Conservation (phyloP, 2,888 invertebrate species). For the Lacanobia oleracea region DNA sequence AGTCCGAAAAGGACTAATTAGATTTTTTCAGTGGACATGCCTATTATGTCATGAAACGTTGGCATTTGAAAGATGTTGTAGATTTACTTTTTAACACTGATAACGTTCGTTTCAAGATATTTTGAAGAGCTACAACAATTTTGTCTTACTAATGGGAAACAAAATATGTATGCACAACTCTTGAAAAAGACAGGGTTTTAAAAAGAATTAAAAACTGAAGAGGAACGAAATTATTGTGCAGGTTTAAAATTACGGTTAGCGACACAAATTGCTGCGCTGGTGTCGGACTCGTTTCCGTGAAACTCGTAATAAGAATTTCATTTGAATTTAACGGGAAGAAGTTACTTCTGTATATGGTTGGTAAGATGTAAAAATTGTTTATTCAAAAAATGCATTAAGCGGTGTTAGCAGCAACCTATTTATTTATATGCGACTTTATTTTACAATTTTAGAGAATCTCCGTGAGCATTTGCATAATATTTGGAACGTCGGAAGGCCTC, state of each 20-base stretch:
- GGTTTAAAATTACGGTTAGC: conserved; percentile 24
- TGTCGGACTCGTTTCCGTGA: conserved; percentile 27
- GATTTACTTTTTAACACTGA: neutral
- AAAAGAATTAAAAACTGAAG: conserved; percentile 23
- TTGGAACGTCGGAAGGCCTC: too few species aligned
- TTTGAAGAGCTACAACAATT: neutral
- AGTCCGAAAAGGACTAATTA: too few species aligned
- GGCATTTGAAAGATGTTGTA: neutral
- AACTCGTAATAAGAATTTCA: conserved; percentile 6
- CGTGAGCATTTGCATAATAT: too few species aligned
- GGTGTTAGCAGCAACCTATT: too few species aligned
- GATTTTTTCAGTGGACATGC: too few species aligned
- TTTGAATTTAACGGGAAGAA: conserved; percentile 15
- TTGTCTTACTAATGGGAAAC: neutral
- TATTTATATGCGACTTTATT: too few species aligned
- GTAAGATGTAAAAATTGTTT: too few species aligned
- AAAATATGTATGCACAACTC: conserved; percentile 23
- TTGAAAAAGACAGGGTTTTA: conserved; percentile 14
- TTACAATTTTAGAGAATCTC: too few species aligned
- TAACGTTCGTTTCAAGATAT: neutral
- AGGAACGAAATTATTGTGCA: conserved; percentile 22
- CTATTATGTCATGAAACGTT: too few species aligned
- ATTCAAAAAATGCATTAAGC: too few species aligned
- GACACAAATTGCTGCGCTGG: conserved; percentile 43
- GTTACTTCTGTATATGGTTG: neutral